A percentile compares a stretch with the other conserved stretches of the same genome.
Evolutionary conservation across 2,113 vertebrate genomes (phyloP).

Genomic region (Cyphomyrus plagiostoma): DNA sequence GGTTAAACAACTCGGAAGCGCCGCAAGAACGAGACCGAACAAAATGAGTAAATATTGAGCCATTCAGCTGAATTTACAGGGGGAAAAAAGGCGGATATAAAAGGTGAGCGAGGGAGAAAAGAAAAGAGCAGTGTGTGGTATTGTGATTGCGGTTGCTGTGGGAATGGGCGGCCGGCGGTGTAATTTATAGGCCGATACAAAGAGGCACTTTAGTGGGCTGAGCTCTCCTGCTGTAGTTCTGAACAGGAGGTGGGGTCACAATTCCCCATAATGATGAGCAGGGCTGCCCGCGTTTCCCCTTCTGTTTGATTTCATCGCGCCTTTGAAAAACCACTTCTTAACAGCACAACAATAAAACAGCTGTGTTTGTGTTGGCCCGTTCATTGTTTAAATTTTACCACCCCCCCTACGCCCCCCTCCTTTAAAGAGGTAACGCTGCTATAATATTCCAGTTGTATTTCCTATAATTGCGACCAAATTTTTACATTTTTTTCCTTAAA

Average conservation of each 20-base stretch:
- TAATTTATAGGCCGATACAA: constrained; percentile 42
- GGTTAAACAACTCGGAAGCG: constrained; percentile 7
- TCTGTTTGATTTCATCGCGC: constrained; percentile 55
- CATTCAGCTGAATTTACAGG: constrained; percentile 19
- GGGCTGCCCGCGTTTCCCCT: constrained; percentile 34
- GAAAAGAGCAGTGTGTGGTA: constrained; percentile 20
- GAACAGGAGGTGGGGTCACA: constrained; percentile 61
- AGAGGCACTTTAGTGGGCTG: constrained; percentile 38
- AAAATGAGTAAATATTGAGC: constrained; percentile 21
- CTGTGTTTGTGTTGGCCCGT: constrained; percentile 71
- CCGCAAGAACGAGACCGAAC: neutral
- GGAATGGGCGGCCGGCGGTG: constrained; percentile 33
- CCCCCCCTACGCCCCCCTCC: constrained; percentile 37
- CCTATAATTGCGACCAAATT: neutral
- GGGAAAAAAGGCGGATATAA: constrained; percentile 2
- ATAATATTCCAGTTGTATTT: constrained; percentile 12
- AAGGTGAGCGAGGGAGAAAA: constrained; percentile 10
- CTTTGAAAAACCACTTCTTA: constrained; percentile 63
- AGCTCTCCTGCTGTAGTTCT: constrained; percentile 28
- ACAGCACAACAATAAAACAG: constrained; percentile 70
- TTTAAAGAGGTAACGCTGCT: constrained; percentile 39
- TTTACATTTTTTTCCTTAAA: constrained; percentile 24
- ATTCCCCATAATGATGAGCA: constrained; percentile 36
- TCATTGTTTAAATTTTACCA: constrained; percentile 59
- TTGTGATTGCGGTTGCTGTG: constrained; percentile 30